phyloP scores from a whole-genome alignment of 2,797 vertebrate genomes.

The Acrocephalus scirpaceus region DNA sequence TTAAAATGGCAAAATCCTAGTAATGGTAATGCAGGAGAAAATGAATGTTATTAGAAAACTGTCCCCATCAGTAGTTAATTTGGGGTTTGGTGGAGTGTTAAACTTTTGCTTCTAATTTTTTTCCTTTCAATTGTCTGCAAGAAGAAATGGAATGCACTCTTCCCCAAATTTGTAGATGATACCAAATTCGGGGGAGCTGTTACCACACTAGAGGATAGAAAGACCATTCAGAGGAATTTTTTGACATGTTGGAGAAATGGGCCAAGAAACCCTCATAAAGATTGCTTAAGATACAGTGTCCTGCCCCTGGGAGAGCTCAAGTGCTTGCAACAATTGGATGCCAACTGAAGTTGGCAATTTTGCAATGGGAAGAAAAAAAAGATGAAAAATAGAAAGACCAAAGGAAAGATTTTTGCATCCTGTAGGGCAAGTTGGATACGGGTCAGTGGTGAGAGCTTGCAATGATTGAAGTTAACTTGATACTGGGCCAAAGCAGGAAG shows the following conservation, averaged over 20 bases:
- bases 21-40: neutral
- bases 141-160: neutral
- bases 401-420: neutral
- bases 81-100: fast-evolving
- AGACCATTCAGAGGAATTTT: neutral
- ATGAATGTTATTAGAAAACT: neutral
- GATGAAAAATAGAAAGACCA: neutral
- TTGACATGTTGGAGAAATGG: neutral
- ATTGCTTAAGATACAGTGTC: neutral
- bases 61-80: neutral
- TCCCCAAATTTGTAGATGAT: neutral
- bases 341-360: neutral
- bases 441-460: neutral
- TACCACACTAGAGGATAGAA: neutral
- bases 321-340: neutral
- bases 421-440: neutral
- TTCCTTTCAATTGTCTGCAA: neutral
- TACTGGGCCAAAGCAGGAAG: neutral
- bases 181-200: neutral
- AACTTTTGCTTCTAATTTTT: neutral
- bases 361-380: neutral
- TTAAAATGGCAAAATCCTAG: neutral
- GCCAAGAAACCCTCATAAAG: neutral
- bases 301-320: neutral
- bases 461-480: neutral